Percentiles rank a stretch among this genome's conserved stretches.
Conservation (phyloP, 2,797 vertebrate species). For the Tapera naevia region DNA sequence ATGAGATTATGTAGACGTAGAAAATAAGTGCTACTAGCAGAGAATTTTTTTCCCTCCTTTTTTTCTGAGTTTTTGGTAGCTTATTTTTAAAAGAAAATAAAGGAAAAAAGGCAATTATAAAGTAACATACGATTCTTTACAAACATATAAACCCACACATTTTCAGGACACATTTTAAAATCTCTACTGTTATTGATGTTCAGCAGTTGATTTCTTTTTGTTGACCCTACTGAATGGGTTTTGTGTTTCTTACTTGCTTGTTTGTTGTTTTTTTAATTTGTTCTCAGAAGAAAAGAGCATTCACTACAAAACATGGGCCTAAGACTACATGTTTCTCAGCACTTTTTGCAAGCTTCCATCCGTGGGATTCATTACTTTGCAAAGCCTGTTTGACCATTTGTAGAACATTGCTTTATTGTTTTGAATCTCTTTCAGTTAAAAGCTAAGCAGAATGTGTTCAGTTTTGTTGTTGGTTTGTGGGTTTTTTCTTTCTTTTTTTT, state of each 20-base stretch:
- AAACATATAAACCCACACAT: background rate
- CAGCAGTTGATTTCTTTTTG: slow-evolving; percentile 62
- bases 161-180: background rate
- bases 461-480: too few species aligned
- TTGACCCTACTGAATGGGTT: slow-evolving; percentile 48
- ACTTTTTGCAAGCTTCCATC: background rate
- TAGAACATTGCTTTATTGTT: background rate
- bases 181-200: background rate
- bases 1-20: slow-evolving; percentile 45
- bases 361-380: background rate
- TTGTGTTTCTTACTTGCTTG: slow-evolving; percentile 26
- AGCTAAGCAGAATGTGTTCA: background rate
- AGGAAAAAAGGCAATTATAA: background rate
- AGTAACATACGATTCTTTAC: background rate
- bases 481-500: background rate
- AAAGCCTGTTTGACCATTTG: background rate
- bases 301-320: slow-evolving; percentile 60
- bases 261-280: slow-evolving; percentile 55
- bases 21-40: slow-evolving; percentile 7
- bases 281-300: slow-evolving; percentile 71
- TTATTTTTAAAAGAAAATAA: slow-evolving; percentile 8
- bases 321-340: slow-evolving; percentile 8
- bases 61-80: background rate
- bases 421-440: background rate
- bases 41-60: background rate